These are phyloP conservation scores for Daphoenositta chrysoptera DNA, from an alignment of 2,113 vertebrate species.

Conservation along the genomic window DNA sequence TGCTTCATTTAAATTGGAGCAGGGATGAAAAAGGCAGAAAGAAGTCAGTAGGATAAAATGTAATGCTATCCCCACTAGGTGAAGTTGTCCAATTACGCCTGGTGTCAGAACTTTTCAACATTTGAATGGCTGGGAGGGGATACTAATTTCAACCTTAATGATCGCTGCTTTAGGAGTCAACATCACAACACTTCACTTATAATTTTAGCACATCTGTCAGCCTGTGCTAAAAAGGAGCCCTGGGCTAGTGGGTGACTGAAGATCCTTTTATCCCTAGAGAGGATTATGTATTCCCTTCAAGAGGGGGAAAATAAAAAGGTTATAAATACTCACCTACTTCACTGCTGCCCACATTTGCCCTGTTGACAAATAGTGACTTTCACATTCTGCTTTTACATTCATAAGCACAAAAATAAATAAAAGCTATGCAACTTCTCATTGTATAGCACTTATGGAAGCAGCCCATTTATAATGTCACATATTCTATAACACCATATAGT, in stretches of 20 bases:
- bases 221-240: constrained; percentile 57
- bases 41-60: constrained; percentile 46
- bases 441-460: constrained; percentile 54
- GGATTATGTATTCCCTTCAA: constrained; percentile 54
- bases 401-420: constrained; percentile 56
- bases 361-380: constrained; percentile 49
- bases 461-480: constrained; percentile 62
- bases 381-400: constrained; percentile 19
- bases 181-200: constrained; percentile 63
- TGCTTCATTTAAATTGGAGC: constrained; percentile 61
- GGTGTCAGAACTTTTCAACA: constrained; percentile 62
- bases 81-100: constrained; percentile 58
- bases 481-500: constrained; percentile 45
- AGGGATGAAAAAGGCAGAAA: constrained; percentile 41
- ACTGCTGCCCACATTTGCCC: constrained; percentile 6
- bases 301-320: constrained; percentile 28
- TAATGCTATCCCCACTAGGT: constrained; percentile 50
- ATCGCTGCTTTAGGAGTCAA: constrained; percentile 64
- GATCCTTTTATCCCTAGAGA: constrained; percentile 54
- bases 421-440: constrained; percentile 42
- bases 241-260: constrained; percentile 58
- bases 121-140: constrained; percentile 61
- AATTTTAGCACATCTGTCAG: constrained; percentile 64
- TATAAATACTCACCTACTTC: constrained; percentile 50
- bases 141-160: constrained; percentile 68